These are phyloP conservation scores for Matsumyia berberina DNA, from an alignment of 2,888 invertebrate species.

Conservation along the genomic window DNA sequence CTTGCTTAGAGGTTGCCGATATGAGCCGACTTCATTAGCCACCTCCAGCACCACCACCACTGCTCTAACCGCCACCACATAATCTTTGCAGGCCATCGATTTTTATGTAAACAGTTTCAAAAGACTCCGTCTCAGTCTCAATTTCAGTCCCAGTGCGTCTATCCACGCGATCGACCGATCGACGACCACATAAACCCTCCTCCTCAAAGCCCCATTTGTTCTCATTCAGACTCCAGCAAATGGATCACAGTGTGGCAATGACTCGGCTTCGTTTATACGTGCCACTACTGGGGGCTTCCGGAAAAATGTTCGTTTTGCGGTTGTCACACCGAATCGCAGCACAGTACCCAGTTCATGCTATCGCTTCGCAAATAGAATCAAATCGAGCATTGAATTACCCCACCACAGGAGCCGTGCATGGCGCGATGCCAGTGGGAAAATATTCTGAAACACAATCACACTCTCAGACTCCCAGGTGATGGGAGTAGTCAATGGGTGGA, in stretches of 20 bases:
- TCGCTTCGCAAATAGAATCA: constrained; percentile 46
- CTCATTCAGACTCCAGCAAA: constrained; percentile 46
- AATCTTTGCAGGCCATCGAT: constrained; percentile 74
- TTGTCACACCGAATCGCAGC: constrained; percentile 57
- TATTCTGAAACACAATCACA: constrained; percentile 40
- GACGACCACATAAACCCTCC: constrained; percentile 42
- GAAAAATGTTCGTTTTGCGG: constrained; percentile 65
- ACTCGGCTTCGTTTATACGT: constrained; percentile 16
- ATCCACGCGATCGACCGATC: constrained; percentile 45
- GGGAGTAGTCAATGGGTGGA: constrained; percentile 26
- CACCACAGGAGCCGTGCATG: constrained; percentile 5
- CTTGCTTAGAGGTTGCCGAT: constrained; percentile 17
- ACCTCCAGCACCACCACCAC: constrained; percentile 17
- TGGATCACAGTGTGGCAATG: constrained; percentile 60
- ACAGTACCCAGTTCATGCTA: constrained; percentile 31
- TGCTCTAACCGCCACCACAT: constrained; percentile 12
- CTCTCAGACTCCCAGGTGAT: constrained; percentile 18
- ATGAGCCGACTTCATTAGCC: constrained; percentile 32
- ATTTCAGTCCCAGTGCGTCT: constrained; percentile 10
- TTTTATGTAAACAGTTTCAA: constrained; percentile 47
- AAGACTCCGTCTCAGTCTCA: constrained; percentile 36
- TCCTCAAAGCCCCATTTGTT: constrained; percentile 26
- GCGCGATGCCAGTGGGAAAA: constrained; percentile 55
- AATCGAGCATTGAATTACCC: constrained; percentile 65
- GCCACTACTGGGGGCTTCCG: constrained; percentile 55